A percentile compares a stretch with the other conserved stretches of the same genome.
Evolutionary conservation across 2,797 vertebrate genomes (phyloP).

Genomic region (Semotilus atromaculatus): DNA sequence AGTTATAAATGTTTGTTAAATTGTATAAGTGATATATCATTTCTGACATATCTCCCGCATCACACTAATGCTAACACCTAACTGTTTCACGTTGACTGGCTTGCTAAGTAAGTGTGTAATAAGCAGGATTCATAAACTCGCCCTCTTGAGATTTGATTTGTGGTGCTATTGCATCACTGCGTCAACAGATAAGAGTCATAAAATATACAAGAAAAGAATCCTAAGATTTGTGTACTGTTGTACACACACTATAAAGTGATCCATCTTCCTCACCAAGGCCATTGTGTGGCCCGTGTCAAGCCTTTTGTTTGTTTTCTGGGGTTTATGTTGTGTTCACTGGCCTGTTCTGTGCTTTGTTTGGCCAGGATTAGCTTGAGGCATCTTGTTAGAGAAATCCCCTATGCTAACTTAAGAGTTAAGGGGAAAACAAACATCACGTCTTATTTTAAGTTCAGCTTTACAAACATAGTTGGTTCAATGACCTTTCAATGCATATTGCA

Average conservation of each 20-base stretch:
- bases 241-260: not conserved
- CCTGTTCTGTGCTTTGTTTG: constrained; percentile 46
- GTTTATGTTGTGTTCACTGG: not conserved
- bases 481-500: not conserved
- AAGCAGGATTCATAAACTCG: not conserved
- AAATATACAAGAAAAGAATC: not conserved
- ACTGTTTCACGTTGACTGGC: not conserved
- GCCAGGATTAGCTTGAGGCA: constrained; percentile 15
- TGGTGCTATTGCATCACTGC: not conserved
- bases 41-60: not conserved
- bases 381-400: not conserved
- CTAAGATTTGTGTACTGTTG: not conserved
- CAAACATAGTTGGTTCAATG: not conserved
- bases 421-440: not conserved
- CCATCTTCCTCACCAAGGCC: not conserved
- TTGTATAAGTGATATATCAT: not conserved
- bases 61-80: not conserved
- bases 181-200: not conserved
- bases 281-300: constrained; percentile 29
- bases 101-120: no score
- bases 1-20: not conserved
- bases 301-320: constrained; percentile 40
- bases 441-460: not conserved
- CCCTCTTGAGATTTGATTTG: constrained; percentile 5
- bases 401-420: not conserved